Conservation (phyloP, 2,888 invertebrate species). For the Drosophila peninsularis region DNA sequence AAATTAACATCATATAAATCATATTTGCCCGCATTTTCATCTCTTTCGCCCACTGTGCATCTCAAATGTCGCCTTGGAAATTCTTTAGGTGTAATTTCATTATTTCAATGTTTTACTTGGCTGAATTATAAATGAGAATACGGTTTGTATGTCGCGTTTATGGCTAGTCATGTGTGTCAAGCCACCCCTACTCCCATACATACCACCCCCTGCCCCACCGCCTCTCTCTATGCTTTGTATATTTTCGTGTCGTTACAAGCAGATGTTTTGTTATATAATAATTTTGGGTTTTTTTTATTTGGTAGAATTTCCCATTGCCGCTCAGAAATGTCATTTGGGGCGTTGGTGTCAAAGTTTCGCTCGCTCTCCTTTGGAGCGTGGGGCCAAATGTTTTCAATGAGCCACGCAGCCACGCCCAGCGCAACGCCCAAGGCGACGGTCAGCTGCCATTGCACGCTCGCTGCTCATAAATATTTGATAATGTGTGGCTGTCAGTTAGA, state of each 20-base stretch:
- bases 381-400: slow-evolving; percentile 71
- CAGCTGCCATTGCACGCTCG: slow-evolving; percentile 38
- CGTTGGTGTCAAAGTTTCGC: slow-evolving; percentile 71
- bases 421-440: slow-evolving; percentile 22
- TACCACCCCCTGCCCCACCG: too few species aligned
- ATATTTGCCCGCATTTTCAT: not conserved
- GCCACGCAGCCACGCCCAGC: slow-evolving; percentile 39
- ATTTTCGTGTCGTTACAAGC: slow-evolving; percentile 40
- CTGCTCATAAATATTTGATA: slow-evolving; percentile 71
- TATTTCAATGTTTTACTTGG: slow-evolving; percentile 78
- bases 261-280: slow-evolving; percentile 62
- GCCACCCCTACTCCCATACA: not conserved
- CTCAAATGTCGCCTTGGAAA: slow-evolving; percentile 44
- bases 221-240: slow-evolving; percentile 1
- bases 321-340: slow-evolving; percentile 52
- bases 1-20: not conserved
- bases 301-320: slow-evolving; percentile 5
- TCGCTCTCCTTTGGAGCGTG: slow-evolving; percentile 9
- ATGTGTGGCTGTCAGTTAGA: slow-evolving; percentile 76
- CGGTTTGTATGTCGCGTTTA: slow-evolving; percentile 49
- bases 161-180: slow-evolving; percentile 66
- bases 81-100: slow-evolving; percentile 77
- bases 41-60: slow-evolving; percentile 16
- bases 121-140: slow-evolving; percentile 76
- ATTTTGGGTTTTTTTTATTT: slow-evolving; percentile 6